A percentile compares a stretch with the other conserved stretches of the same genome.
Evolutionary conservation across 2,888 invertebrate species (phyloP).

Genomic region (Sphecodes monilicornis): DNA sequence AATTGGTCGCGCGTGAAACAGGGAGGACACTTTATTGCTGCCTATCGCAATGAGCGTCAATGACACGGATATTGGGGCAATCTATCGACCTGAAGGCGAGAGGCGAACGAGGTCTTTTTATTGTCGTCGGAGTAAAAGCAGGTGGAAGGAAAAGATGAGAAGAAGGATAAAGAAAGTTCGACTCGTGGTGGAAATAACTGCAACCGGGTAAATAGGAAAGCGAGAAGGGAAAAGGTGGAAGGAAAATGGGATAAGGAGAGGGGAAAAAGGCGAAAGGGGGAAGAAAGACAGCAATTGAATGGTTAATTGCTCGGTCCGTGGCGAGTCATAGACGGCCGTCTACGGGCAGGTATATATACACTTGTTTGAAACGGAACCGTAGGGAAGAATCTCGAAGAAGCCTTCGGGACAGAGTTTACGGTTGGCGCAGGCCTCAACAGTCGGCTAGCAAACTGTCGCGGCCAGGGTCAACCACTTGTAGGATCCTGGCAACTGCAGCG

Average conservation of each 20-base stretch:
- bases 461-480: constrained; percentile 82
- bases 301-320: constrained; percentile 23
- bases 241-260: background rate
- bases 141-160: background rate
- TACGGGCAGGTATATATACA: constrained; percentile 6
- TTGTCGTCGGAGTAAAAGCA: background rate
- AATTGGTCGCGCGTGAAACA: background rate
- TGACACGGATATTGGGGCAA: constrained; percentile 9
- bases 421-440: constrained; percentile 58
- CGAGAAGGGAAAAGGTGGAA: background rate
- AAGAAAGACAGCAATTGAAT: background rate
- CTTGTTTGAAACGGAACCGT: constrained; percentile 50
- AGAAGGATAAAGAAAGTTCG: constrained; percentile 1
- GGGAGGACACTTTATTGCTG: background rate
- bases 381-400: constrained; percentile 49
- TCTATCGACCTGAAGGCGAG: background rate
- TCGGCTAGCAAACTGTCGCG: constrained; percentile 74
- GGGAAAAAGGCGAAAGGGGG: background rate
- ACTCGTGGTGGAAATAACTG: constrained; percentile 1
- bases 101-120: background rate
- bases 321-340: background rate
- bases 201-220: background rate
- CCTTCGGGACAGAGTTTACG: constrained; percentile 31
- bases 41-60: constrained; percentile 2
- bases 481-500: constrained; percentile 75